Evolutionary conservation across 2,797 vertebrate species (phyloP).

Genomic region (Heterohyrax brucei): DNA sequence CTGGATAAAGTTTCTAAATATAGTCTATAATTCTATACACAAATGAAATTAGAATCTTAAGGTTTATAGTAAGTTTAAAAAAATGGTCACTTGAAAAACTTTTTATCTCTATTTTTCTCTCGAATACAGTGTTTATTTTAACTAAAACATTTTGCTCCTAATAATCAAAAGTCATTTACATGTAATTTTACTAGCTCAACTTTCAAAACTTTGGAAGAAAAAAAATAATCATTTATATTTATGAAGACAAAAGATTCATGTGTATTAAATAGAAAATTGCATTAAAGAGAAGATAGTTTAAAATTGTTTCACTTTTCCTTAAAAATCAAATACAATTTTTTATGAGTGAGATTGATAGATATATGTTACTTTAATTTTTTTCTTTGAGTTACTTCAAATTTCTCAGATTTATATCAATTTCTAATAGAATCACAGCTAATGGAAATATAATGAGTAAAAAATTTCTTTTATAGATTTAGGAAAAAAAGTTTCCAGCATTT

Average conservation of each 20-base stretch:
- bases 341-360: background rate
- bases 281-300: background rate
- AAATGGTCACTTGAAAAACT: background rate
- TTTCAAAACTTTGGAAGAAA: background rate
- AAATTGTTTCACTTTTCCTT: background rate
- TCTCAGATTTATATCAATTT: background rate
- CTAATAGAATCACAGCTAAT: background rate
- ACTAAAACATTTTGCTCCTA: background rate
- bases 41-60: background rate
- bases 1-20: background rate
- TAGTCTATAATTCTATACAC: background rate
- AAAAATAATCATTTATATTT: background rate
- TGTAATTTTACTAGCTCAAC: background rate
- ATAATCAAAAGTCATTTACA: background rate
- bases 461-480: background rate
- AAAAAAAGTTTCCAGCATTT: background rate
- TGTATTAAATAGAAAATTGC: background rate
- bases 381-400: conserved; percentile 5
- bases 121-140: background rate
- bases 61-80: background rate
- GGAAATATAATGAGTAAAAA: background rate
- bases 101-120: background rate
- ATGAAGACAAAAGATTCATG: background rate
- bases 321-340: conserved; percentile 1
- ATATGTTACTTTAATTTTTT: background rate